A percentile compares a stretch with the other conserved stretches of the same genome.
Evolutionary conservation across 2,797 vertebrate species (phyloP).

Genomic region (Hybognathus amarus): DNA sequence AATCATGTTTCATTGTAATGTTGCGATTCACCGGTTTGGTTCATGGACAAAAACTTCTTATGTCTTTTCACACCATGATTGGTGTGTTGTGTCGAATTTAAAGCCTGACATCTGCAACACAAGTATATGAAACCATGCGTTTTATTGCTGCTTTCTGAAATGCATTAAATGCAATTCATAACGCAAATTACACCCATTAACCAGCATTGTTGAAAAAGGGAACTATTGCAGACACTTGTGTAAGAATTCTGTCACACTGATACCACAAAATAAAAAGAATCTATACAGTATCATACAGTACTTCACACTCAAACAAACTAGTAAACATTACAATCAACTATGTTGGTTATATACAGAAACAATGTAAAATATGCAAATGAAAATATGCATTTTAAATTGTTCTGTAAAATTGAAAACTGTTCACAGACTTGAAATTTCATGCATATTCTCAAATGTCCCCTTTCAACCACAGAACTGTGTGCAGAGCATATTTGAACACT

Average conservation of each 20-base stretch:
- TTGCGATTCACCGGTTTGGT: too few relatives aligned
- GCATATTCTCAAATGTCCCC: background rate
- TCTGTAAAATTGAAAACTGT: background rate
- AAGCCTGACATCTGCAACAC: background rate
- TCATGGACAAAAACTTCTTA: too few relatives aligned
- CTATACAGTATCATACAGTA: background rate
- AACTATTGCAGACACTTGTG: background rate
- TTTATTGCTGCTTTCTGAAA: background rate
- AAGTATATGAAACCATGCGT: background rate
- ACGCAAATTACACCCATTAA: background rate
- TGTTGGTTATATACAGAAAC: too few relatives aligned
- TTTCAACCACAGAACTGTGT: conserved; percentile 3
- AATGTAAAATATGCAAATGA: too few relatives aligned
- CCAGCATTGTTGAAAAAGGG: background rate
- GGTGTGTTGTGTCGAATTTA: too few relatives aligned
- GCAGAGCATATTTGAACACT: conserved; percentile 14
- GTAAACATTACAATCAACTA: too few relatives aligned
- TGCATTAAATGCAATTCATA: background rate
- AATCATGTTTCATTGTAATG: too few relatives aligned
- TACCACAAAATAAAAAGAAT: background rate
- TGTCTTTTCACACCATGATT: background rate
- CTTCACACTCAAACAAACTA: background rate
- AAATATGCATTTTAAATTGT: too few relatives aligned
- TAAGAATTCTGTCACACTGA: background rate
- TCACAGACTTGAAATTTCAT: background rate